Evolutionary conservation across 1,140 invertebrate genomes (phyloP), one percentile per base, ranked within the genome.

Genomic region (Drosophila repletoides): DNA sequence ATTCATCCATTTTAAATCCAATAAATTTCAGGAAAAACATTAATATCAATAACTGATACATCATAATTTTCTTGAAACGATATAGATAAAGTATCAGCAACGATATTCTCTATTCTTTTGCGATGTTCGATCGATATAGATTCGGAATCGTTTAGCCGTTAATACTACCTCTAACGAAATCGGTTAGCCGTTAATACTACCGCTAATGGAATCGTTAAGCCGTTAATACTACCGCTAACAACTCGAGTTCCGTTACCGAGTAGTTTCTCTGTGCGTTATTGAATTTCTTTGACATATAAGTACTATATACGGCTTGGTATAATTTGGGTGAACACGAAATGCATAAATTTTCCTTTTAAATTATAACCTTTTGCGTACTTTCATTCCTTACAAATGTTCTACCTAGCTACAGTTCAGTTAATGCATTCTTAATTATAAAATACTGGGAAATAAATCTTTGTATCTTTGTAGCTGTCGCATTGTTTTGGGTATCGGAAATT

Each of bases 121-220:
- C n/a, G n/a, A n/a, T n/a, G n/a, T n/a, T n/a, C n/a, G n/a, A n/a
- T 66, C 45, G 7, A 59, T 31, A 14, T 59, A 59, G 21, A 59
- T 67, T 0, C 46, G 36, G 38, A 67, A 60, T 14, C 51, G 49
- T 5, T 34, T 66, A 6, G 48, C 10, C 0, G 36, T 36, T 3
- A 51, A 1, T 17, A 59, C 34, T 0, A 43, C 29, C 0, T 46
- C 48, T 1, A 61, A 46, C 26, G 1, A 58, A 12, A 6, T 66
- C 41, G 0, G 34, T 58, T 5, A 58, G 48, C 10, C 0, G 36
- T 36, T 3, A 51, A 1, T 17, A 59, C 34, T 0, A 43, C 29
- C 0, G 56, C 48, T 1, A 61, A 46, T 21, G 1, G 48, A 12
- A 6, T 66, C 41, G 0, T 24, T 58, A 2, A 58, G n/a, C n/a